Evolutionary conservation across 2,113 vertebrate genomes (phyloP).

Genomic region (Ciconia stormi): DNA sequence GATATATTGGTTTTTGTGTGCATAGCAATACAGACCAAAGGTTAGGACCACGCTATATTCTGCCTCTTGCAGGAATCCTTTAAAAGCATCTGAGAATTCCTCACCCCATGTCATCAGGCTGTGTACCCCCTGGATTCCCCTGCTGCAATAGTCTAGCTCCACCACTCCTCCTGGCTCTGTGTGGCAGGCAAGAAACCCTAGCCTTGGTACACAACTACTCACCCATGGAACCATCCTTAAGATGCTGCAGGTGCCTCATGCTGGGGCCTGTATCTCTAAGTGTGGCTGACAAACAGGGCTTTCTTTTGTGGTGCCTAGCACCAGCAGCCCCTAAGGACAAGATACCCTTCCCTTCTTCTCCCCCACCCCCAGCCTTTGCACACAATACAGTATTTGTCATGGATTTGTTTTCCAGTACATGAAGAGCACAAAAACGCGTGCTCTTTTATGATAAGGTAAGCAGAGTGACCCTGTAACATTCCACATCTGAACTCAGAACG

Average conservation of each 20-base stretch:
- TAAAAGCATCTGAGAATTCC: background rate
- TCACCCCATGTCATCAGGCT: rapidly evolving
- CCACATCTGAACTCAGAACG: constrained; percentile 60
- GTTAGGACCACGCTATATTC: background rate
- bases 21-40: background rate
- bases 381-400: constrained; percentile 57
- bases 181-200: background rate
- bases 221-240: background rate
- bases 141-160: background rate
- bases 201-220: background rate
- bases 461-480: constrained; percentile 66
- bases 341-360: constrained; percentile 56
- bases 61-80: background rate
- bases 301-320: constrained; percentile 55
- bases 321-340: constrained; percentile 44
- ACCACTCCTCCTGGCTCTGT: background rate
- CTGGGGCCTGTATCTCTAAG: background rate
- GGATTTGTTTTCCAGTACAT: constrained; percentile 63
- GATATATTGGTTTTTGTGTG: background rate
- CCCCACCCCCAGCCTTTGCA: constrained; percentile 12
- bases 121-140: background rate
- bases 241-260: constrained; percentile 19
- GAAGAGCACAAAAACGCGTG: constrained; percentile 49
- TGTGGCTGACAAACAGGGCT: constrained; percentile 34
- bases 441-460: constrained; percentile 68